Conservation (phyloP, 2,113 vertebrate species). For the Pygoscelis adeliae region DNA sequence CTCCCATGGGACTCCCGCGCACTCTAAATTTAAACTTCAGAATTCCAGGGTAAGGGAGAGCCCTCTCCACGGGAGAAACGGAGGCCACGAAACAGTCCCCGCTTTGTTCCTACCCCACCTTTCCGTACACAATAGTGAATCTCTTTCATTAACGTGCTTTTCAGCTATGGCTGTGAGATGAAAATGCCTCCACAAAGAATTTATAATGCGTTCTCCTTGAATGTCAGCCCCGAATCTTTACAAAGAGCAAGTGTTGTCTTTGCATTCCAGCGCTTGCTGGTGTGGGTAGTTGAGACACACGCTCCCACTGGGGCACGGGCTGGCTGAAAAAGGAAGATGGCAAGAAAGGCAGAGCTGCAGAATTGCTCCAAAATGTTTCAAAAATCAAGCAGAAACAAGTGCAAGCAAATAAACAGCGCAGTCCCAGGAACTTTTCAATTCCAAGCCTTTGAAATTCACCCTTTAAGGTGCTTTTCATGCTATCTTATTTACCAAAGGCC, state of each 20-base stretch:
- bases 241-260: constrained; percentile 47
- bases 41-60: neutral
- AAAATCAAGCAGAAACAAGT: neutral
- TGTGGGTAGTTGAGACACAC: constrained; percentile 19
- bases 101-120: constrained; percentile 51
- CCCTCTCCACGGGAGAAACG: neutral
- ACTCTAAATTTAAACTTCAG: neutral
- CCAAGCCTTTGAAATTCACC: neutral
- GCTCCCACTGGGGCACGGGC: neutral
- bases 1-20: neutral
- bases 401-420: neutral
- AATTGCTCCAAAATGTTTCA: neutral
- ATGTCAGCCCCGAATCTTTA: constrained; percentile 53
- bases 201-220: constrained; percentile 34
- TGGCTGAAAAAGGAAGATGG: neutral
- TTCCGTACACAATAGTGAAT: constrained; percentile 24
- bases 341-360: neutral
- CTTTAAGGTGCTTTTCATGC: neutral
- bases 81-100: neutral
- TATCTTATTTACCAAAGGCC: neutral
- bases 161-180: neutral
- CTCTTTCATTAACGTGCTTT: constrained; percentile 1
- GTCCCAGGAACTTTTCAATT: neutral
- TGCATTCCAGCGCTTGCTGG: constrained; percentile 48
- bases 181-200: constrained; percentile 68